These are phyloP conservation scores for Crenichthys baileyi DNA, from an alignment of 2,797 vertebrate genomes.

Conservation along the genomic window DNA sequence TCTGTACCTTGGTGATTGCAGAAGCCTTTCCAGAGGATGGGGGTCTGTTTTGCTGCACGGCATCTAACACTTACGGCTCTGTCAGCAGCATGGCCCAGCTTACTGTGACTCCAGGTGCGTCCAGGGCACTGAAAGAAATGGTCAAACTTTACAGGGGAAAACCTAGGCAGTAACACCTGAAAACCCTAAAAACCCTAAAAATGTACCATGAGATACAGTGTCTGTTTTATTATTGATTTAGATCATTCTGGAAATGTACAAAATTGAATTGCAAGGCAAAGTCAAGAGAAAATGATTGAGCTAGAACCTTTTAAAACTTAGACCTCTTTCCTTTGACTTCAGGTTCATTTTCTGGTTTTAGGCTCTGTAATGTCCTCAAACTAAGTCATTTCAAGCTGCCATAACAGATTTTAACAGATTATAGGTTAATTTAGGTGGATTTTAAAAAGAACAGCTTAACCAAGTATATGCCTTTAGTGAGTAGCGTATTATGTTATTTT, in stretches of 20 bases:
- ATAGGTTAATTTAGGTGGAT: not conserved
- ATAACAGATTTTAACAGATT: not conserved
- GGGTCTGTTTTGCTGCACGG: slow-evolving; percentile 90
- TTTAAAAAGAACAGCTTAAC: not conserved
- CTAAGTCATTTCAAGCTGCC: not conserved
- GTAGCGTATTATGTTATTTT: not conserved
- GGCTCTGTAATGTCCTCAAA: not conserved
- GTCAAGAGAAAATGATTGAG: not conserved
- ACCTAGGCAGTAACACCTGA: not conserved
- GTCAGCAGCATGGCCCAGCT: slow-evolving; percentile 87
- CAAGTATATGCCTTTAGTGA: not conserved
- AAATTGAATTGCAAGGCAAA: not conserved
- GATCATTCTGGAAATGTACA: not conserved
- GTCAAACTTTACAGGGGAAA: not conserved
- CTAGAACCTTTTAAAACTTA: not conserved
- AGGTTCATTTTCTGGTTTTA: slow-evolving; percentile 16
- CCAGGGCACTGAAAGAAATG: not conserved
- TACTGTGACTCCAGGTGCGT: slow-evolving; percentile 80
- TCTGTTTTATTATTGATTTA: not conserved
- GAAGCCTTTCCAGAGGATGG: slow-evolving; percentile 97
- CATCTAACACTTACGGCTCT: slow-evolving; percentile 87
- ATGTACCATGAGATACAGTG: not conserved
- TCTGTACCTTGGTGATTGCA: slow-evolving; percentile 96
- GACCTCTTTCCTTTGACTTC: not conserved
- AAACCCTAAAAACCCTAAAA: not conserved